Percentiles rank a stretch among this genome's conserved stretches.
Conservation (phyloP, 2,888 invertebrate genomes). For the Microdon myrmicae region DNA sequence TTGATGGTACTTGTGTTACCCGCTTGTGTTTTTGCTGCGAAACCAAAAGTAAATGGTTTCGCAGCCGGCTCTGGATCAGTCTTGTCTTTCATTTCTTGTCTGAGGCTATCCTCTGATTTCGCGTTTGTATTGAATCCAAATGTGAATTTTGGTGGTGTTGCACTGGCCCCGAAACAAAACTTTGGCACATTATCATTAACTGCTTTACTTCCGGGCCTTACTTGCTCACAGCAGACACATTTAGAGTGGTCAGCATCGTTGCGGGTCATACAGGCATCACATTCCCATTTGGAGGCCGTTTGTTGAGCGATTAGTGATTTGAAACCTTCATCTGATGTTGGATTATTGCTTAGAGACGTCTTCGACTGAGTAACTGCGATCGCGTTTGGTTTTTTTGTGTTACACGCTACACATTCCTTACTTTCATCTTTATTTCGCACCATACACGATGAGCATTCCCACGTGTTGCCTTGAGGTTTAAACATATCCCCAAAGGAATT, state of each 20-base stretch:
- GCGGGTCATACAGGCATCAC: conserved; percentile 72
- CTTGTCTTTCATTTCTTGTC: conserved; percentile 27
- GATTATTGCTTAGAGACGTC: conserved; percentile 31
- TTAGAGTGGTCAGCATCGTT: conserved; percentile 68
- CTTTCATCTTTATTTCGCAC: conserved; percentile 68
- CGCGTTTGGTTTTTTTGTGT: conserved; percentile 66
- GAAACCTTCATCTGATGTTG: conserved; percentile 61
- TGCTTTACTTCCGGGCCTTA: conserved; percentile 66
- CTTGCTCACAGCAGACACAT: conserved; percentile 72
- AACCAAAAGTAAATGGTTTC: conserved; percentile 29
- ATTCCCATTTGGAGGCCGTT: conserved; percentile 70
- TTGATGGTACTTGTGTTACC: conserved; percentile 1
- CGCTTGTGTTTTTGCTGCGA: conserved; percentile 9
- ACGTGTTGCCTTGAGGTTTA: conserved; percentile 70
- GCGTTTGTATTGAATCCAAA: conserved; percentile 60
- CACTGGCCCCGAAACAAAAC: conserved; percentile 60
- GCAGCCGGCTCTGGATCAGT: conserved; percentile 23
- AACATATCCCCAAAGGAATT: conserved; percentile 66
- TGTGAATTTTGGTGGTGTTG: conserved; percentile 58
- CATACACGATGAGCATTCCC: conserved; percentile 73
- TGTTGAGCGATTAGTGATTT: conserved; percentile 61
- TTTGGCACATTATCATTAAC: conserved; percentile 53
- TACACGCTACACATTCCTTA: conserved; percentile 70
- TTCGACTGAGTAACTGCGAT: conserved; percentile 14
- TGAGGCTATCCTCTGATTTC: conserved; percentile 55